Conservation (phyloP, 1,140 invertebrate genomes). For the Heliothis virescens region DNA sequence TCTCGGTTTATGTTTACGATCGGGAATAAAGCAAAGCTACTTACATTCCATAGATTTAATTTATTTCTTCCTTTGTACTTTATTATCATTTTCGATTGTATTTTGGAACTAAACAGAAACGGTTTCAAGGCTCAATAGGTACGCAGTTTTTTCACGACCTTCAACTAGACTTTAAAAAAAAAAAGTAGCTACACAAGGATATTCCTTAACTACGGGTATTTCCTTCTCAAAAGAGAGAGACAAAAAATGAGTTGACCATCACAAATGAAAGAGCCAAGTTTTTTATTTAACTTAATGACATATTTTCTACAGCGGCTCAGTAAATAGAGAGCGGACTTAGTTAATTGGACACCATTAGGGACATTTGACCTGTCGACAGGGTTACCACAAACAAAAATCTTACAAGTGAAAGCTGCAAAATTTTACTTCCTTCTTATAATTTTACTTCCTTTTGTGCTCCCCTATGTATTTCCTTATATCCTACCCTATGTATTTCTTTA, state of each 20-base stretch:
- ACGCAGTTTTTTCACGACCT: too few species aligned
- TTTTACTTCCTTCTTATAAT: too few species aligned
- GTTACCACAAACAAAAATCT: conserved; percentile 12
- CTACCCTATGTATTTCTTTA: too few species aligned
- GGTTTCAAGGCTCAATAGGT: too few species aligned
- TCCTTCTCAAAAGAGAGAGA: neutral
- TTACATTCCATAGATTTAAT: neutral
- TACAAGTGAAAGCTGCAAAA: neutral
- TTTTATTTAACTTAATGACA: conserved; percentile 45
- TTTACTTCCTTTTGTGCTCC: too few species aligned
- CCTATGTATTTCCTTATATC: too few species aligned
- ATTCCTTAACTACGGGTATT: too few species aligned
- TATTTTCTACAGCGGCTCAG: conserved; percentile 39
- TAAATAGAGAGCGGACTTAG: conserved; percentile 46
- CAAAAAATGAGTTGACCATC: neutral
- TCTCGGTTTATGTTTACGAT: neutral
- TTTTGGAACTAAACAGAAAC: too few species aligned
- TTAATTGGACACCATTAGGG: conserved; percentile 49
- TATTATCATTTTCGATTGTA: too few species aligned
- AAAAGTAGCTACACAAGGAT: too few species aligned
- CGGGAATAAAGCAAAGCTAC: neutral
- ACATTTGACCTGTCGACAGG: conserved; percentile 41
- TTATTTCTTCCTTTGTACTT: neutral
- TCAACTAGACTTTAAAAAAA: too few species aligned
- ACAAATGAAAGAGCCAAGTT: neutral